phyloP scores from a whole-genome alignment of 2,797 vertebrate species.

The Tragopan temminckii region DNA sequence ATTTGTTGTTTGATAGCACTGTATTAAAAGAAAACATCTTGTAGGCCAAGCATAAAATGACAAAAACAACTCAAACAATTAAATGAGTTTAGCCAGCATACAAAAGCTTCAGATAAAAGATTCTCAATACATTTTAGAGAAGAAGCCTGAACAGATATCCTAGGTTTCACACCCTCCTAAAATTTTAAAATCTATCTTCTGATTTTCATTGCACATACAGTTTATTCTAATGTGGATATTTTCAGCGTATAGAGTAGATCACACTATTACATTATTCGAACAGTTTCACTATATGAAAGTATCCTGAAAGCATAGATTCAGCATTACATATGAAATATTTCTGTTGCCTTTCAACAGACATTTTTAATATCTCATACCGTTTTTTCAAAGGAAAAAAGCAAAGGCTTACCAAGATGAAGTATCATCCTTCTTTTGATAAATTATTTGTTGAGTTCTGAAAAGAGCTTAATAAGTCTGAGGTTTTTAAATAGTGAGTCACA shows the following conservation, averaged over 20 bases:
- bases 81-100: background rate
- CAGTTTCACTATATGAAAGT: background rate
- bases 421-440: background rate
- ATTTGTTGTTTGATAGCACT: background rate
- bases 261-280: background rate
- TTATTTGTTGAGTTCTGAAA: background rate
- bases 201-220: background rate
- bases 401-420: rapidly evolving
- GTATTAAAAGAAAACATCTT: background rate
- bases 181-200: background rate
- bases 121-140: background rate
- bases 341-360: background rate
- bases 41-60: background rate
- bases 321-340: background rate
- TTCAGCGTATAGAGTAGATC: background rate
- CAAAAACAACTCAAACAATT: background rate
- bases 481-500: background rate
- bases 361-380: background rate
- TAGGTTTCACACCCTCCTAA: background rate
- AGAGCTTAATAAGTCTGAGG: background rate
- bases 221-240: background rate
- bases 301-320: background rate
- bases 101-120: background rate
- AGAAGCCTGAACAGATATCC: background rate
- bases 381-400: background rate